phyloP scores from a whole-genome alignment of 92 coral and sea anemone species.

The Epizoanthus illoricatus region DNA sequence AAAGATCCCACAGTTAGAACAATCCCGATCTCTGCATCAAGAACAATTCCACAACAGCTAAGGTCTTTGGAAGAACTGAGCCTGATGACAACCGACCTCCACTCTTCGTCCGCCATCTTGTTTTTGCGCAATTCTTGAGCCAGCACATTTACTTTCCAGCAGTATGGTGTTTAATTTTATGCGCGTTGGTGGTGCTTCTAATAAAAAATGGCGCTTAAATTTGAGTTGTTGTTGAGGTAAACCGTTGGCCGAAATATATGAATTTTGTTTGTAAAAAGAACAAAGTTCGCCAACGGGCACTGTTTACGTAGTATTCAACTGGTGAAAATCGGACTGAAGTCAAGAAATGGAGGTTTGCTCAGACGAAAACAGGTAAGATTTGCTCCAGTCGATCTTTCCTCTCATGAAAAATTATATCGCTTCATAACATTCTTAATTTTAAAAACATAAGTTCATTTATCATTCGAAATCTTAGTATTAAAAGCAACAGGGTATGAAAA shows the following conservation, averaged over 20 bases:
- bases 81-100: conserved; percentile 46
- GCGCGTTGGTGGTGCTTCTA: conserved; percentile 6
- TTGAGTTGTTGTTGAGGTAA: conserved; percentile 26
- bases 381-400: not conserved
- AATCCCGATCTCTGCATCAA: conserved; percentile 58
- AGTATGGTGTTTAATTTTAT: not conserved
- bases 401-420: too few species aligned
- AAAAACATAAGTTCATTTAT: too few species aligned
- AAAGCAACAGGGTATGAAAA: too few species aligned
- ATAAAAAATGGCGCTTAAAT: conserved; percentile 39
- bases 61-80: conserved; percentile 30
- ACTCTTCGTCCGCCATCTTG: conserved; percentile 69
- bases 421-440: too few species aligned
- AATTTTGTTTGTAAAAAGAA: conserved; percentile 3
- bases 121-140: not conserved
- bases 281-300: not conserved
- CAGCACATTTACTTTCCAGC: conserved; percentile 26
- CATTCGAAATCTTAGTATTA: too few species aligned
- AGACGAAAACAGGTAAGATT: conserved; percentile 34
- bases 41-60: conserved; percentile 77
- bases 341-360: conserved; percentile 33
- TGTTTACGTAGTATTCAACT: not conserved
- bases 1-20: conserved; percentile 75
- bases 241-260: conserved; percentile 20
- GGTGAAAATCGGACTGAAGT: not conserved